Base-by-base conservation (phyloP, 1,140 invertebrate genomes). In the Ceratina calcarata region DNA sequence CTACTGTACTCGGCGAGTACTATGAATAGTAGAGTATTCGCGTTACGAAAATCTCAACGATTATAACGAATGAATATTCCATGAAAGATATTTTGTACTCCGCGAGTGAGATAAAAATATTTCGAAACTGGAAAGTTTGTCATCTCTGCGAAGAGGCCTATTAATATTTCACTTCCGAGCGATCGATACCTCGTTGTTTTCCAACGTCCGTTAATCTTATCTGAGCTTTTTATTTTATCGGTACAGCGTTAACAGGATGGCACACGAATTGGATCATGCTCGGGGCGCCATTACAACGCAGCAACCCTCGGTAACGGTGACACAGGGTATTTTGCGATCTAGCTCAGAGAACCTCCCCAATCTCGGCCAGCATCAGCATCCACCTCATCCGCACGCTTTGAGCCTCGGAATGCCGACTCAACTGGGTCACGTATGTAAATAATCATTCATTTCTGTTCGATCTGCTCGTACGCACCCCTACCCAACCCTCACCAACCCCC, bases 181-280 rank as follows among this genome's bases (percentile, higher is more conserved):
- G 37, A 72, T 72, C 51, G 32, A 67, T 67, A 49, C 3, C 27
- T 27, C 37, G 22, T 7, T 55, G 53, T 69, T 61, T 37, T 24
- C 13, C 22, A 27, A 51, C 16, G 24, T 22, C n/a, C 45, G 18
- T 62, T 64, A 62, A 62, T 64, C 16, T 45, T 27, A 49, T 64
- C 13, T 66, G 15, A 67, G 37, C 37, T 7, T 45, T 45, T 45
- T 45, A 60, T 53, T 68, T 68, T 15, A 27, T 57, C 18, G 20
- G 70, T 49, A 64, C 58, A 91, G 86, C 71, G 87, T 85, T 76
- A 79, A 86, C 65, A 90, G 97, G 89, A 96, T 98, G 88, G 93
- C 98, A 86, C 97, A 97, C 78, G 97, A 98, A 90, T 93, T 98
- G 87, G 98, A 98, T 90, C 96, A 97, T 91, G 95, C 96, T 82